phyloP scores from a whole-genome alignment of 2,888 invertebrate species.

The Caenorhabditis sp. region DNA sequence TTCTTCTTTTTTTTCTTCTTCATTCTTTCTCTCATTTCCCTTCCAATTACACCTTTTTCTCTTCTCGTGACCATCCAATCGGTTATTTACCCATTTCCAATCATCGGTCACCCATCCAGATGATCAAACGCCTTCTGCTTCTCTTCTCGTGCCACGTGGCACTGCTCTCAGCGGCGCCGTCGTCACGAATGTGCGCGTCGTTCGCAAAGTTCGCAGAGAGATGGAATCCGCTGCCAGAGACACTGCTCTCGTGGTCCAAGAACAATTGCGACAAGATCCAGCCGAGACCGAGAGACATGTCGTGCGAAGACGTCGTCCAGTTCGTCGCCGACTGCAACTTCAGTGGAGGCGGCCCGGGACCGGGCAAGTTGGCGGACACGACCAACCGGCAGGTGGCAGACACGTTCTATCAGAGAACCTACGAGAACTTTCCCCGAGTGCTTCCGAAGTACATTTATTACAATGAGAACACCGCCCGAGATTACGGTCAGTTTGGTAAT shows the following conservation, averaged over 20 bases:
- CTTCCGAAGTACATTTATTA: slow-evolving; percentile 68
- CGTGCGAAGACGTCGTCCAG: slow-evolving; percentile 71
- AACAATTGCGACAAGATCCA: slow-evolving; percentile 72
- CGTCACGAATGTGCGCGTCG: slow-evolving; percentile 63
- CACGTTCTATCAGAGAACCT: slow-evolving; percentile 60
- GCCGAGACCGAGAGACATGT: slow-evolving; percentile 71
- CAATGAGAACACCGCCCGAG: slow-evolving; percentile 63
- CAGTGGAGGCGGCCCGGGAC: slow-evolving; percentile 57
- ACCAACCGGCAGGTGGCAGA: slow-evolving; percentile 51
- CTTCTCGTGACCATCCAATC: no score
- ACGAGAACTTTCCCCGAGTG: slow-evolving; percentile 68
- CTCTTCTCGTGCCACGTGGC: slow-evolving; percentile 22
- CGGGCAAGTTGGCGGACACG: slow-evolving; percentile 44
- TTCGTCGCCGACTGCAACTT: slow-evolving; percentile 73
- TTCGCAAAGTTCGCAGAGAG: slow-evolving; percentile 70
- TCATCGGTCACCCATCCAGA: slow-evolving; percentile 4
- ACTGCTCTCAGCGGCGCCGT: slow-evolving; percentile 24
- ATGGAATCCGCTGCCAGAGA: slow-evolving; percentile 74
- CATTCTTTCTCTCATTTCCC: slow-evolving; percentile 2
- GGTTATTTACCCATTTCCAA: slow-evolving; percentile 1
- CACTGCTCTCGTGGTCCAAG: slow-evolving; percentile 67
- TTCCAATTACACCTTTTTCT: slow-evolving; percentile 21
- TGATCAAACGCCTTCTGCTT: slow-evolving; percentile 18
- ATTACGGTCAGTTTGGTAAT: slow-evolving; percentile 64
- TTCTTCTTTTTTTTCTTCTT: slow-evolving; percentile 1